Conservation (phyloP, 2,888 invertebrate species). For the Agapetus fuscipes region DNA sequence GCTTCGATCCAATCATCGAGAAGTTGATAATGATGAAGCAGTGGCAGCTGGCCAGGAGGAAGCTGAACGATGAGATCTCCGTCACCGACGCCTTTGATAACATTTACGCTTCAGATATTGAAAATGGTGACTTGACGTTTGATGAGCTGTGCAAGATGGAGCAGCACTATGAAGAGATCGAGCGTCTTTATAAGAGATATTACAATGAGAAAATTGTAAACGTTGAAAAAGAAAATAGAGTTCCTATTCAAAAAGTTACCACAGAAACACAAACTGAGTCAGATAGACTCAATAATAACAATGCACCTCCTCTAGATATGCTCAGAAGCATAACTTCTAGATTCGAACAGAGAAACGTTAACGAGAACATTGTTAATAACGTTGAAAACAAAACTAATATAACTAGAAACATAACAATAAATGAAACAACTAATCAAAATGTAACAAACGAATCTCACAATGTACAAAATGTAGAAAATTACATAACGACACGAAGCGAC, state of each 20-base stretch:
- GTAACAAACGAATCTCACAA: too few species aligned
- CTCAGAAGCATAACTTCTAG: slow-evolving; percentile 9
- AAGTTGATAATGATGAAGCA: slow-evolving; percentile 34
- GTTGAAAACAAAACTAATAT: slow-evolving; percentile 13
- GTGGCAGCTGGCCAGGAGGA: slow-evolving; percentile 32
- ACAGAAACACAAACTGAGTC: background rate
- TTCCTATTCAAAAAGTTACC: background rate
- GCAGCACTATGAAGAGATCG: slow-evolving; percentile 40
- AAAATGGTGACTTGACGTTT: slow-evolving; percentile 26
- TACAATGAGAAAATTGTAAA: slow-evolving; percentile 15
- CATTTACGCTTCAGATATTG: slow-evolving; percentile 29
- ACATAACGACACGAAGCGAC: too few species aligned
- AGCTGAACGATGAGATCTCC: slow-evolving; percentile 32
- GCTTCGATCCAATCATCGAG: slow-evolving; percentile 42
- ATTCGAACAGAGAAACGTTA: slow-evolving; percentile 6
- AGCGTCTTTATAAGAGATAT: slow-evolving; percentile 30
- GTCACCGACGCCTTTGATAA: slow-evolving; percentile 26
- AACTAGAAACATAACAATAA: slow-evolving; percentile 8
- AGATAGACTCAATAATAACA: background rate
- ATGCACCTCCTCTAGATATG: slow-evolving; percentile 1
- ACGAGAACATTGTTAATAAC: slow-evolving; percentile 13
- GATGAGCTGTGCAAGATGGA: slow-evolving; percentile 41
- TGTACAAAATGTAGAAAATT: too few species aligned
- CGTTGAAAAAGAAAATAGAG: background rate
- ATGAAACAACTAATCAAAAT: slow-evolving; percentile 1